phyloP scores from a whole-genome alignment of 2,888 invertebrate species.

The Suillia variegata region DNA sequence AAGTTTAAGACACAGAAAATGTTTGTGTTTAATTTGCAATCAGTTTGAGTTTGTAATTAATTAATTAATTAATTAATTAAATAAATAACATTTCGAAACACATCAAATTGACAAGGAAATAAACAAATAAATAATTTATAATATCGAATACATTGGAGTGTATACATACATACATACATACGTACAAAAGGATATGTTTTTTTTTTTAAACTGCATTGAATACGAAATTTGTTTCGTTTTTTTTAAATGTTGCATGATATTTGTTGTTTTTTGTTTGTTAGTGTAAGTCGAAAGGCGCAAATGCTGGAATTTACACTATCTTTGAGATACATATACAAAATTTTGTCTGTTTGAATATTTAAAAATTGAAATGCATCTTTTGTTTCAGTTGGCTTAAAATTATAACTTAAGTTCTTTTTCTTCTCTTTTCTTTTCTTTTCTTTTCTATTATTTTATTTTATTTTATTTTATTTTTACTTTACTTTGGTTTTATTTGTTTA shows the following conservation, averaged over 20 bases:
- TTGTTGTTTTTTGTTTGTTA: neutral
- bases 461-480: too few species aligned
- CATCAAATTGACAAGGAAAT: neutral
- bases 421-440: conserved; percentile 15
- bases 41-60: conserved; percentile 23
- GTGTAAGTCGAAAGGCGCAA: too few species aligned
- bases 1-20: conserved; percentile 63
- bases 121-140: neutral
- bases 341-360: too few species aligned
- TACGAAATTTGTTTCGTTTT: conserved; percentile 22
- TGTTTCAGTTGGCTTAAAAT: too few species aligned
- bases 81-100: neutral
- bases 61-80: conserved; percentile 15
- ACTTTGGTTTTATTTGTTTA: conserved; percentile 15
- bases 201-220: conserved; percentile 32
- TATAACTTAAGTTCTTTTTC: too few species aligned
- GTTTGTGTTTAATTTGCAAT: conserved; percentile 46
- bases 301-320: neutral
- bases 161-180: too few species aligned
- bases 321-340: too few species aligned
- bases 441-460: conserved; percentile 17
- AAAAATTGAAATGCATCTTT: too few species aligned
- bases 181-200: conserved; percentile 6
- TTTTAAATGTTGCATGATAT: neutral
- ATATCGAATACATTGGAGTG: neutral